These are phyloP conservation scores for Siderastrea radians DNA, from an alignment of 92 coral and sea anemone species.

Conservation along the genomic window DNA sequence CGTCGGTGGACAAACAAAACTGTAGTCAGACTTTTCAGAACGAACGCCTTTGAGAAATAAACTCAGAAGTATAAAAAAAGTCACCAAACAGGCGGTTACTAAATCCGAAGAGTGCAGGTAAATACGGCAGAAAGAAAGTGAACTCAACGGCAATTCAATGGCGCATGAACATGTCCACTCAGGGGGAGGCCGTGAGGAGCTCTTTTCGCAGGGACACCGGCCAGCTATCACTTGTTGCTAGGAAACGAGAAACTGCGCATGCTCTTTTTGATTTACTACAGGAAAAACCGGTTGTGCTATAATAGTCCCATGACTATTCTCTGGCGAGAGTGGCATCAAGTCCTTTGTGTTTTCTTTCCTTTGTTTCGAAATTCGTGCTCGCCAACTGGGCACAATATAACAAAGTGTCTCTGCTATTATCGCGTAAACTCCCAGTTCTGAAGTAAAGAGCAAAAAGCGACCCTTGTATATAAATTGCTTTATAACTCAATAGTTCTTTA, in stretches of 20 bases:
- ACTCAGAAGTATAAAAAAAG: neutral
- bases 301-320: slow-evolving; percentile 39
- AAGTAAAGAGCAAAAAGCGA: neutral
- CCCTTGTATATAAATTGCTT: neutral
- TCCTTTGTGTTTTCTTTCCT: slow-evolving; percentile 25
- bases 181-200: slow-evolving; percentile 78
- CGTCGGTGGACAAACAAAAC: neutral
- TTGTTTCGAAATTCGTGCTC: slow-evolving; percentile 26
- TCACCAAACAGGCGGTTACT: slow-evolving; percentile 70
- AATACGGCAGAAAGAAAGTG: slow-evolving; percentile 61
- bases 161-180: slow-evolving; percentile 74
- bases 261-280: slow-evolving; percentile 7
- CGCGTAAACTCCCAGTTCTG: neutral
- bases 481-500: neutral
- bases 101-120: slow-evolving; percentile 67
- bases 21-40: neutral
- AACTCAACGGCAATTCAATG: slow-evolving; percentile 85
- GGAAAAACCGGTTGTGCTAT: slow-evolving; percentile 47
- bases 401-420: slow-evolving; percentile 25
- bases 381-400: slow-evolving; percentile 30
- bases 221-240: slow-evolving; percentile 28
- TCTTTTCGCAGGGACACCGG: slow-evolving; percentile 53
- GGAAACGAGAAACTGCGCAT: slow-evolving; percentile 35
- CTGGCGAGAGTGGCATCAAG: slow-evolving; percentile 17
- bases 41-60: neutral